A percentile compares a stretch with the other conserved stretches of the same genome.
These are phyloP conservation scores for Tribolium madens DNA, from an alignment of 1,140 invertebrate species.

Conservation along the genomic window DNA sequence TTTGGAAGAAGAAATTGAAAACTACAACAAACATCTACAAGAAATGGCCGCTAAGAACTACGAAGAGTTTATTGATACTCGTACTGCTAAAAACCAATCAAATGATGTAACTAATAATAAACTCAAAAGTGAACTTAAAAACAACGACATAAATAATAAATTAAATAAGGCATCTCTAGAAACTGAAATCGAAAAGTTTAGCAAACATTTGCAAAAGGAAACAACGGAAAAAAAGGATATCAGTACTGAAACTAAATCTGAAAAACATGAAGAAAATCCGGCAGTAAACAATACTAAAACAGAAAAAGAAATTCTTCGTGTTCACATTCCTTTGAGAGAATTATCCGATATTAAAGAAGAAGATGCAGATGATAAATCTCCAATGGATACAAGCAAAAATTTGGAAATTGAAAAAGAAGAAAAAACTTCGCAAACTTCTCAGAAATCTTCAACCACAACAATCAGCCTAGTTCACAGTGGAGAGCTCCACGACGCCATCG, in stretches of 20 bases:
- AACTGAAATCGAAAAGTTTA: background rate
- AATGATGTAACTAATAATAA: background rate
- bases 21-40: background rate
- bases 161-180: background rate
- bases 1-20: constrained; percentile 2
- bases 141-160: background rate
- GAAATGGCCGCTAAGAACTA: background rate
- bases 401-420: background rate
- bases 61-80: background rate
- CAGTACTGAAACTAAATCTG: background rate
- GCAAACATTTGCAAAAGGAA: background rate
- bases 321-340: constrained; percentile 46
- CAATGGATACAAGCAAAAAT: background rate
- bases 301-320: background rate
- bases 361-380: background rate
- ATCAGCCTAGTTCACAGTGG: constrained; percentile 46
- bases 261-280: background rate
- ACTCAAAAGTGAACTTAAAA: background rate
- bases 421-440: too few species aligned
- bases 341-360: constrained; percentile 54
- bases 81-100: background rate
- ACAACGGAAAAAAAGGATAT: background rate
- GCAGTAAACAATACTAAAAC: background rate
- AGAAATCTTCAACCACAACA: background rate
- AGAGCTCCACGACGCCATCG: constrained; percentile 51